A percentile compares a stretch with the other conserved stretches of the same genome.
Conservation (phyloP, 2,888 invertebrate species). For the Zeuzera pyrina region DNA sequence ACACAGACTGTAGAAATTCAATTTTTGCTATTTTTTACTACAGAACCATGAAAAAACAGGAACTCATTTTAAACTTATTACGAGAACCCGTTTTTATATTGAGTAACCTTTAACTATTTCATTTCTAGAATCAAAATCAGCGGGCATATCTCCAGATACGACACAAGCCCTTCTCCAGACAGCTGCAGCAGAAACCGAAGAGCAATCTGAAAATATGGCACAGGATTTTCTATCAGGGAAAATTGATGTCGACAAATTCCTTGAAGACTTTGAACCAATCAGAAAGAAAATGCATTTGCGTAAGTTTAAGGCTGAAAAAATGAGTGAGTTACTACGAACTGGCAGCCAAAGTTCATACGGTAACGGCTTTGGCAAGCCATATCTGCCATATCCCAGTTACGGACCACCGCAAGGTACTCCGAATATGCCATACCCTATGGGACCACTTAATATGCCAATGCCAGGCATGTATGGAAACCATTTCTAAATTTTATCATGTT, state of each 20-base stretch:
- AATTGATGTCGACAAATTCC: conserved; percentile 84
- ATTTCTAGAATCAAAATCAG: conserved; percentile 80
- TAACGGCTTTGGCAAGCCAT: conserved; percentile 53
- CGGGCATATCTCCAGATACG: conserved; percentile 86
- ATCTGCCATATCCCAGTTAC: conserved; percentile 56
- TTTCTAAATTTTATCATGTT: conserved; percentile 35
- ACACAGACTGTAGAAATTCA: too few relatives aligned
- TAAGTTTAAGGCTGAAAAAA: conserved; percentile 94
- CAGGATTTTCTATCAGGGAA: conserved; percentile 85
- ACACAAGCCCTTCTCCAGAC: conserved; percentile 91
- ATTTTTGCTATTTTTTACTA: too few relatives aligned
- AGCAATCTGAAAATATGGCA: conserved; percentile 89
- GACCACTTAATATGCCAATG: conserved; percentile 85
- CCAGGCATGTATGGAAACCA: conserved; percentile 72
- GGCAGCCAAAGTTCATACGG: conserved; percentile 45
- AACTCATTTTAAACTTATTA: too few relatives aligned
- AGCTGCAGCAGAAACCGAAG: conserved; percentile 93
- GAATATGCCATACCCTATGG: conserved; percentile 81
- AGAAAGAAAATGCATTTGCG: conserved; percentile 76
- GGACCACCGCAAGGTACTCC: conserved; percentile 66
- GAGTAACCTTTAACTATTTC: too few relatives aligned
- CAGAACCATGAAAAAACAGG: too few relatives aligned
- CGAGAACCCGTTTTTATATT: too few relatives aligned
- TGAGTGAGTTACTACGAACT: conserved; percentile 79
- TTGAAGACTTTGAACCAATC: conserved; percentile 85